A percentile compares a stretch with the other conserved stretches of the same genome.
phyloP scores from a whole-genome alignment of 2,797 vertebrate genomes.

The Acanthis flammea region DNA sequence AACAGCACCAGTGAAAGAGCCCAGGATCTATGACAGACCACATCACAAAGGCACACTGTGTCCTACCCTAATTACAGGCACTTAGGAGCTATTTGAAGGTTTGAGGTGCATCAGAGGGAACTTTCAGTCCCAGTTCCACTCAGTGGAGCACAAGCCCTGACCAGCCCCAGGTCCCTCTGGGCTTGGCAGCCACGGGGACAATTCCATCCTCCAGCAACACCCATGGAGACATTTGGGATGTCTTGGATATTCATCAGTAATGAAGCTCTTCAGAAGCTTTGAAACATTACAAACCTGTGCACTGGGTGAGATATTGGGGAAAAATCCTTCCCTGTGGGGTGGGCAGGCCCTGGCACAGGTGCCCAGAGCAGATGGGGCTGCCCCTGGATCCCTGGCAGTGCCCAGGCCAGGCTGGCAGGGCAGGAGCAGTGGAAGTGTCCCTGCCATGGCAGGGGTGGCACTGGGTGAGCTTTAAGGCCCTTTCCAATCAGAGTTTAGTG shows the following conservation, averaged over 20 bases:
- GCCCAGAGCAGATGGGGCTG: background rate
- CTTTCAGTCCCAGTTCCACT: background rate
- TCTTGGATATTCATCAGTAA: background rate
- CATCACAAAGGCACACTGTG: background rate
- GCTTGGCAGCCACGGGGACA: background rate
- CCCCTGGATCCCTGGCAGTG: background rate
- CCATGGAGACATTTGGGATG: background rate
- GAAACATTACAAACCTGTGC: background rate
- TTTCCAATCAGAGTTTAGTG: background rate
- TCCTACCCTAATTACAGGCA: background rate
- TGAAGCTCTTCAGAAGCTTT: background rate
- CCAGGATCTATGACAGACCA: background rate
- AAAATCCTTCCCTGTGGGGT: background rate
- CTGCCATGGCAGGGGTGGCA: background rate
- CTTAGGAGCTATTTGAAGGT: background rate
- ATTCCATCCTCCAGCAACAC: background rate
- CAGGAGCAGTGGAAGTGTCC: background rate
- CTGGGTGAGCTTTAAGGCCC: background rate
- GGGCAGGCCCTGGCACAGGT: background rate
- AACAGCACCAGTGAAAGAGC: background rate
- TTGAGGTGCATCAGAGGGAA: background rate
- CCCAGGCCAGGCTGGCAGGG: fast-evolving
- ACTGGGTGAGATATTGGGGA: fast-evolving
- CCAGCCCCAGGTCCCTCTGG: fast-evolving
- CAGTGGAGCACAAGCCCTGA: fast-evolving